phyloP scores from a whole-genome alignment of 2,113 vertebrate species.

The Urocynchramus pylzowi region DNA sequence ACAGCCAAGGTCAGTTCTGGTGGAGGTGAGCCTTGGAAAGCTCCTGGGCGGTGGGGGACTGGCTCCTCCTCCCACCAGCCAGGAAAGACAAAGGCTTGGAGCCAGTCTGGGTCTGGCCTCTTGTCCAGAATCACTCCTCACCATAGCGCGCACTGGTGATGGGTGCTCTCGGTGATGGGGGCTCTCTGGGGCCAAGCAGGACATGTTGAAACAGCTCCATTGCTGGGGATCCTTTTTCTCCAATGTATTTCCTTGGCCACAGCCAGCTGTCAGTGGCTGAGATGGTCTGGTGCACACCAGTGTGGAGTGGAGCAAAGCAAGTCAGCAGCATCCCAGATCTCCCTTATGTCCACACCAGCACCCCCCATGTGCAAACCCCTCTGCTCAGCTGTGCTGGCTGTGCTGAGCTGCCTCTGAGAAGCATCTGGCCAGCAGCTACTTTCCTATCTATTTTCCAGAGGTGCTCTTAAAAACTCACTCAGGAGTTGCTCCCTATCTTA shows the following conservation, averaged over 20 bases:
- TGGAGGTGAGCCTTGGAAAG: neutral
- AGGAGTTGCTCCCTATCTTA: neutral
- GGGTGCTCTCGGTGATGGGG: neutral
- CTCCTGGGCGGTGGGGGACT: neutral
- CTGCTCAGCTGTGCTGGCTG: neutral
- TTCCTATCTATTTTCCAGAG: neutral
- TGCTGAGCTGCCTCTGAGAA: neutral
- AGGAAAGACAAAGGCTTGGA: neutral
- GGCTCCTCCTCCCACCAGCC: neutral
- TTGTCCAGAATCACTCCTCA: rapidly evolving
- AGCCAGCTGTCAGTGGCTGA: neutral
- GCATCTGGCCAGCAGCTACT: neutral
- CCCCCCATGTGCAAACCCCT: neutral
- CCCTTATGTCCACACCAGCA: neutral
- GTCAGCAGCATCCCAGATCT: neutral
- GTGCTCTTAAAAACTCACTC: neutral
- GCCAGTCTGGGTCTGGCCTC: neutral
- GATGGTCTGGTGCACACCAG: neutral
- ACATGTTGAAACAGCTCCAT: neutral
- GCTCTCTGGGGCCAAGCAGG: neutral
- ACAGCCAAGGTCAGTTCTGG: slow-evolving; percentile 85
- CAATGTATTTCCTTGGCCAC: neutral
- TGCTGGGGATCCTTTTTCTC: neutral
- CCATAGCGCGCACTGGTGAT: neutral
- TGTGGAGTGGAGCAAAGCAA: neutral